Base-by-base conservation (phyloP, 2,113 vertebrate species). In the Bambusicola thoracicus region DNA sequence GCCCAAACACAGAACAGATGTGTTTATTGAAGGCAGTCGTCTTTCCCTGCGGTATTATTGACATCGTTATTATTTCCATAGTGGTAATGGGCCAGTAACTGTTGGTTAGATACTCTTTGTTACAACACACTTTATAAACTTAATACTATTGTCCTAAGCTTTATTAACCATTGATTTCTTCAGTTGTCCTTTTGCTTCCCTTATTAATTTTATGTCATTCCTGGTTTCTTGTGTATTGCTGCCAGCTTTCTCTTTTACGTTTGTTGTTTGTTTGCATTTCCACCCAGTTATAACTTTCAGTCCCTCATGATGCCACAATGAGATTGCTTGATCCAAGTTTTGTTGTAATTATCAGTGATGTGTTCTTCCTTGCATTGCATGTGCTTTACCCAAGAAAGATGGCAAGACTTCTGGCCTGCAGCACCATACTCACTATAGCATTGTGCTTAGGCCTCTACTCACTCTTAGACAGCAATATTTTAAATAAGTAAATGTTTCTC, bases 141-240 rank as follows among this genome's bases (percentile, higher is more conserved):
- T 94, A 27, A 41, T 90, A 96, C 94, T 90, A 91, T 88, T 94
- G 80, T 88, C 77, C 73, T 94, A 84, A 70, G 73, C 46, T 96
- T 91, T 86, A 93, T 65, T 78, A 89, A 56, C 66, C 41, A 92
- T 95, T 79, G 93, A 94, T 95, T 95, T 93, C 80, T 94, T 90
- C 73, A 72, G 29, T n/a, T 93, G 83, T 90, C 77, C 69, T 92
- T 93, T 94, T 90, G 38, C 58, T 96, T 89, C 70, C 62, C 34
- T 59, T 88, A 96, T 86, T 81, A 93, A 94, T 93, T 95, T 94
- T 92, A 43, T 90, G 83, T 84, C 90, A 56, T 94, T 88, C 61
- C 32, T 81, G 40, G 29, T 21, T 92, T 65, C 58, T 48, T 36
- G 32, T 21, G 7, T 69, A 22, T 58, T 27, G 44, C 85, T 94